Evolutionary conservation across 2,797 vertebrate species (phyloP).

Genomic region (Scomberomorus guttatus): DNA sequence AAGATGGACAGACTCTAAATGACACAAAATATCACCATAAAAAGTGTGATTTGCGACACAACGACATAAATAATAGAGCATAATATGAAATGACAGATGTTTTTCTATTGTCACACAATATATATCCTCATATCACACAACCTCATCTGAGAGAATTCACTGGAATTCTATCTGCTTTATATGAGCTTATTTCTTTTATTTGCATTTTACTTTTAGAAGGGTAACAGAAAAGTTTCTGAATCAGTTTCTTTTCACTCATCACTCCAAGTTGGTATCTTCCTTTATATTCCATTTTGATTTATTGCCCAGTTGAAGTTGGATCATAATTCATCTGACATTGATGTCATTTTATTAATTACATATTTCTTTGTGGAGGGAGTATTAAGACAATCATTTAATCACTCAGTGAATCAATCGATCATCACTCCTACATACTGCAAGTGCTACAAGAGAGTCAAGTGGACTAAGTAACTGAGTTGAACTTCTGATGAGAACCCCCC

Average conservation of each 20-base stretch:
- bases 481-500: not conserved
- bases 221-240: conserved; percentile 7
- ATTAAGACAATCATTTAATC: conserved; percentile 44
- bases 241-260: not conserved
- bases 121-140: no score
- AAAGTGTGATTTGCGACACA: no score
- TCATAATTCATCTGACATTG: conserved; percentile 42
- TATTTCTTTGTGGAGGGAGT: conserved; percentile 16
- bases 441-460: conserved; percentile 12
- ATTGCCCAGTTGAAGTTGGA: conserved; percentile 23
- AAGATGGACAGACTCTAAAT: no score
- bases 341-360: conserved; percentile 47
- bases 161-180: no score
- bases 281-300: conserved; percentile 35
- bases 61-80: no score
- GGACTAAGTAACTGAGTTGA: not conserved
- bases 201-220: not conserved
- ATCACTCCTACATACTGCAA: conserved; percentile 18
- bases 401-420: conserved; percentile 44
- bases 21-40: no score
- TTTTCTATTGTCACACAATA: no score
- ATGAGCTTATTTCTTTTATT: no score
- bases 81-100: no score
- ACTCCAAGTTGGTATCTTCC: not conserved
- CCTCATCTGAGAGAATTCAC: no score